Evolutionary conservation across 1,140 invertebrate species (phyloP), one percentile per base, ranked within the genome.

Genomic region (Coptotermes formosanus): DNA sequence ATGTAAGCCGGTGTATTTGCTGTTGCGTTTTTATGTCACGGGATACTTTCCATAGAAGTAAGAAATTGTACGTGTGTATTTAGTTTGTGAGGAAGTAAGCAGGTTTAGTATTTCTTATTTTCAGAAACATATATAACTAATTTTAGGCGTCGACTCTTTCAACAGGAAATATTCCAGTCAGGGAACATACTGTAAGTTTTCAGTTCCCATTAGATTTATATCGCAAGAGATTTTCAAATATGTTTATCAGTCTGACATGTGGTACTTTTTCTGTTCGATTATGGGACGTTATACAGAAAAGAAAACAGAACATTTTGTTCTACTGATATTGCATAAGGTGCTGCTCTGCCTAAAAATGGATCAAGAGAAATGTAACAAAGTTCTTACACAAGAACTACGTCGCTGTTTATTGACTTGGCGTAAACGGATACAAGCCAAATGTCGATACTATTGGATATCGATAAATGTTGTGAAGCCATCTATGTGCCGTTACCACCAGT

Each of bases 391-490:
- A 55, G 52, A 55, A 55, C 14, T 25, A 7, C 64, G n/a, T 75
- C n/a, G n/a, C 14, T 75, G n/a, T 30, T n/a, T 75, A 6, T 75
- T 75, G 14, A 30, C n/a, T 25, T 30, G n/a, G 3, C 3, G n/a
- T 25, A 30, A 75, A 75, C 6, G 59, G 19, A 64, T 64, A 64
- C 19, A 21, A 75, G 64, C 25, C 1, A 75, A 75, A n/a, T 0
- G 16, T 30, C 64, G 7, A 14, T 25, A 75, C 4, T 75, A 75
- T 75, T 30, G 64, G 64, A 75, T 75, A 75, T 75, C 64, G 64
- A 75, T 75, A 75, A n/a, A 75, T 75, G 64, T 64, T 64, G 59
- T 75, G 64, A 25, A 75, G 64, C 25, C n/a, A 75, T 75, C 64
- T 75, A 75, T 4, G 38, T 38, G 38, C 4, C 38, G 64, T 75